Conservation (phyloP, 2,113 vertebrate genomes). For the Aptenodytes patagonicus region DNA sequence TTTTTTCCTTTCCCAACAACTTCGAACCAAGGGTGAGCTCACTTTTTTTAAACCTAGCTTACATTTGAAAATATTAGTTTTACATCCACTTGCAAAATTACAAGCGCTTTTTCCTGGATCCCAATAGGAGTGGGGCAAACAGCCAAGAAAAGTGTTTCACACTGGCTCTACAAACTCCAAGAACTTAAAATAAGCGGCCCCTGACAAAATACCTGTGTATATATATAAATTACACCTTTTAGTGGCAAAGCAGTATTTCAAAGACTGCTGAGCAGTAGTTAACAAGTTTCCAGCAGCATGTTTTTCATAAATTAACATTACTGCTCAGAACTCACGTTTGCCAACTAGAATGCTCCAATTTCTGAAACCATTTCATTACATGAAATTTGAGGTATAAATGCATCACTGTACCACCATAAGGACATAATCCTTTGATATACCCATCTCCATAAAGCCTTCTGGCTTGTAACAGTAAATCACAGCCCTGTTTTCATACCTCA, state of each 20-base stretch:
- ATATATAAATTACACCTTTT: constrained; percentile 8
- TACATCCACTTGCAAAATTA: background rate
- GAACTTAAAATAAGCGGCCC: background rate
- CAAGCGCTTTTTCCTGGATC: background rate
- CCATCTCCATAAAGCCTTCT: background rate
- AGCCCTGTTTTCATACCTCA: constrained; percentile 30
- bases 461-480: constrained; percentile 19
- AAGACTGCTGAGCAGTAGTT: constrained; percentile 5
- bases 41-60: background rate
- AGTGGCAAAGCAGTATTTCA: constrained; percentile 48
- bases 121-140: background rate
- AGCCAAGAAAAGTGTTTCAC: background rate
- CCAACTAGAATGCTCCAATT: background rate
- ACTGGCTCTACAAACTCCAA: background rate
- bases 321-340: background rate
- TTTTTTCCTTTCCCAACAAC: background rate
- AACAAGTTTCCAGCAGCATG: background rate
- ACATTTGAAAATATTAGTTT: background rate
- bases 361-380: background rate
- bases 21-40: background rate
- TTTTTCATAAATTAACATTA: background rate
- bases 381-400: background rate
- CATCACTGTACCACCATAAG: background rate
- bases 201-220: background rate
- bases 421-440: constrained; percentile 8